Evolutionary conservation across 2,888 invertebrate genomes (phyloP).

Genomic region (Luffia ferchaultella): DNA sequence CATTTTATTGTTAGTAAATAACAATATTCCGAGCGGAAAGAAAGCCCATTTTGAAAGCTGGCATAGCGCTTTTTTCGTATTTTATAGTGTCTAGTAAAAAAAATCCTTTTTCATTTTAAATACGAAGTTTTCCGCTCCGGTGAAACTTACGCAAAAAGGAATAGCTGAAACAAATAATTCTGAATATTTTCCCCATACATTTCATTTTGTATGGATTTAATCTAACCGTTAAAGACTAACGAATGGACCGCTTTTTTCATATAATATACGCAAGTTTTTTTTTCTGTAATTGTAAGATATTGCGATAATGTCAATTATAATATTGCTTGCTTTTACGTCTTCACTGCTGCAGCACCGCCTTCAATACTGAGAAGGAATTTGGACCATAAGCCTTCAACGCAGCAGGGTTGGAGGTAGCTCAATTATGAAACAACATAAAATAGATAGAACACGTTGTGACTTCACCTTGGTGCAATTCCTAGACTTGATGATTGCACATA

Average conservation of each 20-base stretch:
- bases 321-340: not conserved
- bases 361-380: no score
- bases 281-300: not conserved
- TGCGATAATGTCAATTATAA: not conserved
- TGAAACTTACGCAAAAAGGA: not conserved
- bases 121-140: not conserved
- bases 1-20: not conserved
- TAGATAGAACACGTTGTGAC: no score
- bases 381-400: no score
- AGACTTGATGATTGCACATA: no score
- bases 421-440: no score
- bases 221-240: not conserved
- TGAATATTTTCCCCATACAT: not conserved
- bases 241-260: not conserved
- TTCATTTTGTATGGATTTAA: not conserved
- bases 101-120: not conserved
- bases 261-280: not conserved
- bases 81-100: not conserved
- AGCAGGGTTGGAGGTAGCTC: no score
- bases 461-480: no score
- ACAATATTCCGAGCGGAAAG: not conserved
- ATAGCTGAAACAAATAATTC: not conserved
- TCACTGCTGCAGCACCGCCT: no score
- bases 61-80: not conserved
- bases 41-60: not conserved